Percentiles rank a stretch among this genome's conserved stretches.
Evolutionary conservation across 1,140 invertebrate genomes (phyloP).

Genomic region (Helicoverpa zea): DNA sequence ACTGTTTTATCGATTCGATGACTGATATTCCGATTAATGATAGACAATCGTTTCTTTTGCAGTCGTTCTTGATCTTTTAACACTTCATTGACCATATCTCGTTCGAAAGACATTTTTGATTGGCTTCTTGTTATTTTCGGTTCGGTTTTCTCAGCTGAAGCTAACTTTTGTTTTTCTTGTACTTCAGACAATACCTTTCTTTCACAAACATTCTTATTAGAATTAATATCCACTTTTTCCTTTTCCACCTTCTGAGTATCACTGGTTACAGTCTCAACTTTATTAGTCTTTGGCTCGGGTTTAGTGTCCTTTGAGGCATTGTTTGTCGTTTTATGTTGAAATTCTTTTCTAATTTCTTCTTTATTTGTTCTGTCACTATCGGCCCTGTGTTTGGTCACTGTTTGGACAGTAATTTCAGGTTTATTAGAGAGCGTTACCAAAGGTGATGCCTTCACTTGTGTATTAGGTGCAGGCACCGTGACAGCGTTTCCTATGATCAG

Average conservation of each 20-base stretch:
- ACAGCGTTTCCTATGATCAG: slow-evolving; percentile 62
- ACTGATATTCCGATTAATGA: slow-evolving; percentile 68
- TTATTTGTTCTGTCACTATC: neutral
- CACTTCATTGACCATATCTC: slow-evolving; percentile 33
- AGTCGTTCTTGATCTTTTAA: slow-evolving; percentile 62
- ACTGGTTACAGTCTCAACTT: neutral
- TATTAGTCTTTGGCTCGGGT: neutral
- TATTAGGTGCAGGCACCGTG: neutral
- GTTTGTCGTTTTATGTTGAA: neutral
- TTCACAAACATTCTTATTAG: slow-evolving; percentile 55
- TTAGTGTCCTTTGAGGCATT: neutral
- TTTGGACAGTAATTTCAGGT: slow-evolving; percentile 14
- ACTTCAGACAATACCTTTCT: slow-evolving; percentile 60
- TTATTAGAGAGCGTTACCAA: neutral
- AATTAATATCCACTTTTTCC: slow-evolving; percentile 49
- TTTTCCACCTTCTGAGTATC: slow-evolving; percentile 23
- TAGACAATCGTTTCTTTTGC: slow-evolving; percentile 65
- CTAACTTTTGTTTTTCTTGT: slow-evolving; percentile 56
- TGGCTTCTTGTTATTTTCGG: slow-evolving; percentile 30
- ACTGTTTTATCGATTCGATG: slow-evolving; percentile 58
- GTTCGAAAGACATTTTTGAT: neutral
- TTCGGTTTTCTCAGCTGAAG: slow-evolving; percentile 37
- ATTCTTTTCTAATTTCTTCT: neutral
- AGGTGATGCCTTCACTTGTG: neutral
- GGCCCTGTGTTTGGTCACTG: neutral